Conservation (phyloP, 2,888 invertebrate genomes). For the Ariolimax columbianus region DNA sequence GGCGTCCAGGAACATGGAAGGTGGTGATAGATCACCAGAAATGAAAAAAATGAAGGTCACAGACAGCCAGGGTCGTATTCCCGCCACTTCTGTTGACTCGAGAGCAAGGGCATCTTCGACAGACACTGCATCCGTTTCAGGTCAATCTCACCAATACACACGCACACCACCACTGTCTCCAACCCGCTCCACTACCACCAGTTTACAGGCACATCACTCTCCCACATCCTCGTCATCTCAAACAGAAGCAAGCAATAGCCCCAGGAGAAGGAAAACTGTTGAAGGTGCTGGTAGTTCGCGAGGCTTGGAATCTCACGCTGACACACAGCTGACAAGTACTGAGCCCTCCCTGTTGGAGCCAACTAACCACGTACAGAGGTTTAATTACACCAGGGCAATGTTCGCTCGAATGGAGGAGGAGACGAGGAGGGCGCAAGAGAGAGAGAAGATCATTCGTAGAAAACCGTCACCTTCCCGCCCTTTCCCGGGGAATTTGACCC, state of each 20-base stretch:
- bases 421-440: constrained; percentile 59
- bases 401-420: constrained; percentile 77
- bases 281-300: background rate
- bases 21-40: constrained; percentile 60
- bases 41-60: constrained; percentile 59
- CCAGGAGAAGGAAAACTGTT: background rate
- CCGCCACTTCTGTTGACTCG: constrained; percentile 13
- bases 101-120: constrained; percentile 2
- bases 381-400: constrained; percentile 75
- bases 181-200: background rate
- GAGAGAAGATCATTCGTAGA: constrained; percentile 53
- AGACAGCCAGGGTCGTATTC: constrained; percentile 34
- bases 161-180: constrained; percentile 29
- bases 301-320: background rate
- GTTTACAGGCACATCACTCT: background rate
- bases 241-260: background rate
- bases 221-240: background rate
- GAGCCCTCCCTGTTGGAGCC: constrained; percentile 59
- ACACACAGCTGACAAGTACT: constrained; percentile 24
- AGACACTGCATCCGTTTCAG: constrained; percentile 4
- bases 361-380: constrained; percentile 76
- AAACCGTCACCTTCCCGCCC: constrained; percentile 59
- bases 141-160: constrained; percentile 26
- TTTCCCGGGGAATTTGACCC: constrained; percentile 58
- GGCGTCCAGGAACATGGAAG: constrained; percentile 6